Evolutionary conservation across 2,888 invertebrate species (phyloP).

Genomic region (Orthonevra nobilis): DNA sequence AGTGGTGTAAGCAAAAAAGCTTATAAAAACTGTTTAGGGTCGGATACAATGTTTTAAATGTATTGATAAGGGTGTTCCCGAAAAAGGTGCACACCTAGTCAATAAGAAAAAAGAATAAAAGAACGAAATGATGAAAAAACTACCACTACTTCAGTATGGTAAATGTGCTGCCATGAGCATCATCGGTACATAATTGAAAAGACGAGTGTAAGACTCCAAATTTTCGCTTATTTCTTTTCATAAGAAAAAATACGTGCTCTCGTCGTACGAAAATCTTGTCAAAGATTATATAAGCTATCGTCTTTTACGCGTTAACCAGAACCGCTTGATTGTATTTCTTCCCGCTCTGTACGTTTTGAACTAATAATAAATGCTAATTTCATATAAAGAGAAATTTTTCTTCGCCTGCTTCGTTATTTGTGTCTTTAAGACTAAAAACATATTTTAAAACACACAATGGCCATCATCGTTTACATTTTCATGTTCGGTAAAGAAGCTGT

Average conservation of each 20-base stretch:
- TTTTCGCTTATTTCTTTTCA: conserved; percentile 14
- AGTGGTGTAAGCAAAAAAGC: conserved; percentile 81
- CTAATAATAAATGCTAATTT: too few species aligned
- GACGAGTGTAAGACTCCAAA: conserved; percentile 1
- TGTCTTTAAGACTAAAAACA: background rate
- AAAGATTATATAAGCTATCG: too few species aligned
- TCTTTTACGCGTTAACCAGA: background rate
- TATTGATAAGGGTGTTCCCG: conserved; percentile 54
- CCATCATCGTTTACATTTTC: conserved; percentile 31
- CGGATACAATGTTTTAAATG: background rate
- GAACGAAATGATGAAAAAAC: background rate
- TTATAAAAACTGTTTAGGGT: conserved; percentile 8
- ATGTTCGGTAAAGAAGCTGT: conserved; percentile 27
- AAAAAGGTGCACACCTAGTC: conserved; percentile 62
- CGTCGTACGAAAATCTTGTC: conserved; percentile 14
- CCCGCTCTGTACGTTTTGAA: background rate
- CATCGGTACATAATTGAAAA: background rate
- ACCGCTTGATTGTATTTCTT: conserved; percentile 10
- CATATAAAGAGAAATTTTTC: too few species aligned
- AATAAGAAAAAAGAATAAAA: background rate
- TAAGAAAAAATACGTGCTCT: background rate
- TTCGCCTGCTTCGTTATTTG: too few species aligned
- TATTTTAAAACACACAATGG: background rate
- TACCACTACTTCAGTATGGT: background rate
- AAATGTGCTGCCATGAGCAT: conserved; percentile 37